Conservation (phyloP, 1,140 invertebrate species). For the Conus ventricosus region DNA sequence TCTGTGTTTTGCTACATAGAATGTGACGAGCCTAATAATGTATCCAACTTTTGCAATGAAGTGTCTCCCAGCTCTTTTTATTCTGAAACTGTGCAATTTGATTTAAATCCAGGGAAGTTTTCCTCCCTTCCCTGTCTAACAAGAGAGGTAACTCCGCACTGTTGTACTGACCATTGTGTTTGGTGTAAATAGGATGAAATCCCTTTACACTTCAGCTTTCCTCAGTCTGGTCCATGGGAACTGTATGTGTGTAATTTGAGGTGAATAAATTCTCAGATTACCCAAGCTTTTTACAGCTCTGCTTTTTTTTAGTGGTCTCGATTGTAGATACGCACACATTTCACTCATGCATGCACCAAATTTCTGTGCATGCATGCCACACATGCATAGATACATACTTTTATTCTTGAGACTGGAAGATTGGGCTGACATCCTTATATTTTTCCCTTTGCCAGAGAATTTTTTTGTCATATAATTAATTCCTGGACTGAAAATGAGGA, state of each 20-base stretch:
- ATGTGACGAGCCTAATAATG: background rate
- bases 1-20: background rate
- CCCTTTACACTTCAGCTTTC: background rate
- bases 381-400: too few relatives aligned
- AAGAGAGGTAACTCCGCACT: background rate
- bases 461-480: too few relatives aligned
- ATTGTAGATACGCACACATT: background rate
- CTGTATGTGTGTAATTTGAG: slow-evolving; percentile 16
- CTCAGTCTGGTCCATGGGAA: background rate
- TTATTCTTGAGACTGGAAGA: too few relatives aligned
- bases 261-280: slow-evolving; percentile 21
- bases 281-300: background rate
- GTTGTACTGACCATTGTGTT: background rate
- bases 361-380: too few relatives aligned
- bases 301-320: background rate
- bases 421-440: too few relatives aligned
- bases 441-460: too few relatives aligned
- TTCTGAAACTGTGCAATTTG: background rate
- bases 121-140: background rate
- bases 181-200: background rate
- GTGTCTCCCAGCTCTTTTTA: background rate
- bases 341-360: background rate
- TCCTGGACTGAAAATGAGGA: too few relatives aligned
- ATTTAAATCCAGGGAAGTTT: background rate
- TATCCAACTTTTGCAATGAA: background rate